Evolutionary conservation across 2,113 vertebrate species (phyloP).

Genomic region (Phalacrocorax carbo): DNA sequence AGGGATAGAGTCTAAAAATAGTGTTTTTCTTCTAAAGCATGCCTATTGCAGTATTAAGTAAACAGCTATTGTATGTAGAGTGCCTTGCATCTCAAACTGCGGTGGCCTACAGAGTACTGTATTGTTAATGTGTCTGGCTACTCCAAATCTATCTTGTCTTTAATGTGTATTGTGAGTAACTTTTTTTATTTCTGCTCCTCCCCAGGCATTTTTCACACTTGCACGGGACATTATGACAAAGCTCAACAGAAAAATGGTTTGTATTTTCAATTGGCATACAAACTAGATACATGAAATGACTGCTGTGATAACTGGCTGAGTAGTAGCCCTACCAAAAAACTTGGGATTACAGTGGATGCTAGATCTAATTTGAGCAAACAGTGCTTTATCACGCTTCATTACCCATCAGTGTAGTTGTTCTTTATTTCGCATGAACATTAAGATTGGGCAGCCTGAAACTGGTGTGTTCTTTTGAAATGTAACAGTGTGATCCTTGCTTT

Average conservation of each 20-base stretch:
- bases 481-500: neutral
- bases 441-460: neutral
- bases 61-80: neutral
- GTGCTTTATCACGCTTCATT: neutral
- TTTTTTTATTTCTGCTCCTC: neutral
- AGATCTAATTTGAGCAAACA: neutral
- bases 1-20: neutral
- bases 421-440: neutral
- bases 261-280: constrained; percentile 54
- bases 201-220: constrained; percentile 93
- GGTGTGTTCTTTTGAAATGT: neutral
- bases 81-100: neutral
- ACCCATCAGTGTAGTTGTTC: neutral
- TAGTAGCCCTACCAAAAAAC: neutral
- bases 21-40: neutral
- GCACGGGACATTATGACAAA: constrained; percentile 96
- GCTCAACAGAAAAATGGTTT: constrained; percentile 96
- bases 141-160: neutral
- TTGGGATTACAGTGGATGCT: neutral
- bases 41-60: neutral
- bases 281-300: neutral
- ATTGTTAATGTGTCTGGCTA: neutral
- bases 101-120: neutral
- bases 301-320: neutral
- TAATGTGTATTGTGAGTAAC: neutral